These are phyloP conservation scores for Eustalomyia histrio DNA, from an alignment of 2,888 invertebrate species.

Conservation along the genomic window DNA sequence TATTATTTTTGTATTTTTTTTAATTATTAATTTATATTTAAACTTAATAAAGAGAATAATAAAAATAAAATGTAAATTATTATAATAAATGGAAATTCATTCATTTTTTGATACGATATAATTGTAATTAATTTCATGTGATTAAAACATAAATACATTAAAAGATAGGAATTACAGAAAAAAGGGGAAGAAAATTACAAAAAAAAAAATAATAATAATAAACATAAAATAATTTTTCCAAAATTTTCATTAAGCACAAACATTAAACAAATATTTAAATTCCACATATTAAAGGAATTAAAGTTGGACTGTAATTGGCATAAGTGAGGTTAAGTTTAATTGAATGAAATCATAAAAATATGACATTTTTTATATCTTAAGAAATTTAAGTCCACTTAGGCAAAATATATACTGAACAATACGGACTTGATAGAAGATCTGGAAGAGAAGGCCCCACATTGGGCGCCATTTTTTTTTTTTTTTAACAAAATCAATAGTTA, in stretches of 20 bases:
- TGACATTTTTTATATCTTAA: not conserved
- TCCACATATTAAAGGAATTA: not conserved
- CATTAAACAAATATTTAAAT: slow-evolving; percentile 28
- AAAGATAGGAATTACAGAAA: slow-evolving; percentile 45
- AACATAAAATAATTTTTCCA: slow-evolving; percentile 19
- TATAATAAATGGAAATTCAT: slow-evolving; percentile 55
- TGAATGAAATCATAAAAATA: not conserved
- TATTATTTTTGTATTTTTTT: slow-evolving; percentile 53
- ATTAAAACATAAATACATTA: slow-evolving; percentile 55
- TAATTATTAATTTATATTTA: slow-evolving; percentile 57
- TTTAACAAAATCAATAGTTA: no score
- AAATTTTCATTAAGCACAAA: not conserved
- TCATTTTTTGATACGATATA: slow-evolving; percentile 8
- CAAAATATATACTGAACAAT: not conserved
- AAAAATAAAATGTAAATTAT: slow-evolving; percentile 49
- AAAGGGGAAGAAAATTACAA: not conserved
- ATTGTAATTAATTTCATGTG: slow-evolving; percentile 40
- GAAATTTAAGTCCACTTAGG: not conserved
- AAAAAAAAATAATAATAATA: not conserved
- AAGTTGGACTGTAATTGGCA: not conserved
- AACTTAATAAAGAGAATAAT: slow-evolving; percentile 57
- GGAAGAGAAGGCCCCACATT: no score
- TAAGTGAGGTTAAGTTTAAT: not conserved
- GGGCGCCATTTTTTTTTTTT: no score
- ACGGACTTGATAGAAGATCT: no score